Evolutionary conservation across 2,113 vertebrate species (phyloP), one percentile per base, ranked within the genome.

Genomic region (Peromyscus polionotus): DNA sequence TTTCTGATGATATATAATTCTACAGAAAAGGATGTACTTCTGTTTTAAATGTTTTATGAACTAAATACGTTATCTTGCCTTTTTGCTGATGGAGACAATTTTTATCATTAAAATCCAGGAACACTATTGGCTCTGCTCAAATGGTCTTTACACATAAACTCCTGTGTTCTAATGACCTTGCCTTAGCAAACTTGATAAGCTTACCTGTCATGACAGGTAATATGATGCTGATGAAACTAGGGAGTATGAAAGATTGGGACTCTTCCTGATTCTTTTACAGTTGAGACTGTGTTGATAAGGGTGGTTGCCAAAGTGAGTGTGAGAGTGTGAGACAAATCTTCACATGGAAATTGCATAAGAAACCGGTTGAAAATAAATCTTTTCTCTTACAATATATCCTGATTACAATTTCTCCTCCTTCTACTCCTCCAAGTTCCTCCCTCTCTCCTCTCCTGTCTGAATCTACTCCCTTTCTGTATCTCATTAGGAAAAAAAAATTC

Each of bases 151-250:
- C 6, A 80, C 86, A 73, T 93, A 45, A 33, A 88, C 61, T 79
- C 77, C 26, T 95, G 42, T 22, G 83, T 65, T 70, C n/a, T 73
- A 86, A 83, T 87, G 12, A 81, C 63, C 95, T 94, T 51, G 86
- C 93, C 93, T 96, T 91, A 72, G 8, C 90, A 92, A 95, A 12
- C 10, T 83, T 79, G 68, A 79, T 91, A 89, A 90, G 36, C 8
- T 91, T 75, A 86, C 80, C 7, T 93, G 16, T 67, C 70, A 8
- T 84, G 57, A 93, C 70, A 70, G 42, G 75, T 80, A 75, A 39
- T 9, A 31, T 36, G 73, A 48, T 7, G 54, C 57, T 90, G 59
- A 39, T 51, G 51, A 79, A 36, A 86, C 16, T 67, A 65, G 12
- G 5, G 3, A 76, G 1, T 93, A 39, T 76, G 31, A 72, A 61